Base-by-base conservation (phyloP, 2,888 invertebrate genomes). In the Spialia ferax region DNA sequence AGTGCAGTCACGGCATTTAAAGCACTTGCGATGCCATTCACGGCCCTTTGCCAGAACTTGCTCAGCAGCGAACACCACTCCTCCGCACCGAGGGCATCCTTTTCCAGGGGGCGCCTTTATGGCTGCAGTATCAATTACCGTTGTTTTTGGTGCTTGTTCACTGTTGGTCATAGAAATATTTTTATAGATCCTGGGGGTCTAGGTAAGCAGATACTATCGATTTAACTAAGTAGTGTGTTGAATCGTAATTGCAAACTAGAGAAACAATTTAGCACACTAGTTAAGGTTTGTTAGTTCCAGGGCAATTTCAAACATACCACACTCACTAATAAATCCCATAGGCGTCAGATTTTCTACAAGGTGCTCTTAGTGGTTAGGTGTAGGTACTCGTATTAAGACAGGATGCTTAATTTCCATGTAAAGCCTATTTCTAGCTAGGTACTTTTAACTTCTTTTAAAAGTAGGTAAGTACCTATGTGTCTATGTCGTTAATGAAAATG, bases 11-110 rank as follows among this genome's bases (percentile, higher is more conserved):
- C 95, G 96, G 92, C 98, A 98, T 88, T 98, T 98, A 95, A 97
- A 98, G 90, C 98, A 98, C 90, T 97, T 97, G 91, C 97, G 97
- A 95, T 98, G 98, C 98, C 98, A 98, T 88, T 96, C 97, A 78
- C 96, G 96, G 74, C 98, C 97, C 86, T 97, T 98, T 63, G 98
- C 98, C 69, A 99, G 94, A 69, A 98, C 98, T 88, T 97, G 97
- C 89, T 99, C 99, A 55, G 99, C 99, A 74, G 98, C 98, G 91
- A 97, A 99, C 18, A 98, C 98, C 26, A 97, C 96, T 55, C 98
- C 98, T 61, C 98, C 98, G 83, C 98, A 98, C 75, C 98, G 95
- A 2, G 98, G 98, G 83, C 98, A 98, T 64, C 98, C 98, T 86
- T 98, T 96, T 76, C 98, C 98, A 57, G 97, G 96, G 18, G 96